phyloP scores from a whole-genome alignment of 2,113 vertebrate species.

The Cariama cristata region DNA sequence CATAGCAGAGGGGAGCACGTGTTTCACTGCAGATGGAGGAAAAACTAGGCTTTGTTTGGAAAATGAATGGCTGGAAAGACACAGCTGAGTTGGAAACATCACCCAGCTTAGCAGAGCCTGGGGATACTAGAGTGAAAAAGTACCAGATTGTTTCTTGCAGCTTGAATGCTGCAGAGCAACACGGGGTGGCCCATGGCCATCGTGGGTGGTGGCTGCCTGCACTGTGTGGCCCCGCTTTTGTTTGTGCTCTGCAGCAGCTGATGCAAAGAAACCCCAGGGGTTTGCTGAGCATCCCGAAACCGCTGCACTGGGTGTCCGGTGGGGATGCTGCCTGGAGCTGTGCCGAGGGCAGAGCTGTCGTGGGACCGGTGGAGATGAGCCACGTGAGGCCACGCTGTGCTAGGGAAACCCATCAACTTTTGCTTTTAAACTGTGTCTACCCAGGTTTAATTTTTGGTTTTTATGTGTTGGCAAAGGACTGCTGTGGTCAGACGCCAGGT shows the following conservation, averaged over 20 bases:
- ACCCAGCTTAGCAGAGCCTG: not conserved
- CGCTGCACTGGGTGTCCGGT: not conserved
- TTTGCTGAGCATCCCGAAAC: not conserved
- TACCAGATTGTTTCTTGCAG: not conserved
- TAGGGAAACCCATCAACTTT: not conserved
- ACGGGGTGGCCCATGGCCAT: accelerated
- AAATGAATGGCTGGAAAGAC: not conserved
- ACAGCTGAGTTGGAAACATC: not conserved
- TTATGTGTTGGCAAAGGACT: not conserved
- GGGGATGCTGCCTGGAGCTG: not conserved
- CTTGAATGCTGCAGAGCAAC: not conserved
- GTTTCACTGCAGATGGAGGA: not conserved
- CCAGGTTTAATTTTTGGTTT: not conserved
- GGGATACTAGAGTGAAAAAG: not conserved
- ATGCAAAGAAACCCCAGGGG: not conserved
- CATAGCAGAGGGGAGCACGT: accelerated
- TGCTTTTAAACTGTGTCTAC: not conserved
- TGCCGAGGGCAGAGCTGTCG: not conserved
- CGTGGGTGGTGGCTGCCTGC: accelerated
- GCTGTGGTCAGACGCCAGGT: accelerated
- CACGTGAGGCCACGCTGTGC: accelerated
- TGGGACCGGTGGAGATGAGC: not conserved
- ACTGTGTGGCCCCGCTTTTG: not conserved
- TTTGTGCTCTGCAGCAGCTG: not conserved
- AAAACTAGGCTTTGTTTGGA: not conserved